Conservation (phyloP, 2,113 vertebrate species). For the Microtus oregoni region DNA sequence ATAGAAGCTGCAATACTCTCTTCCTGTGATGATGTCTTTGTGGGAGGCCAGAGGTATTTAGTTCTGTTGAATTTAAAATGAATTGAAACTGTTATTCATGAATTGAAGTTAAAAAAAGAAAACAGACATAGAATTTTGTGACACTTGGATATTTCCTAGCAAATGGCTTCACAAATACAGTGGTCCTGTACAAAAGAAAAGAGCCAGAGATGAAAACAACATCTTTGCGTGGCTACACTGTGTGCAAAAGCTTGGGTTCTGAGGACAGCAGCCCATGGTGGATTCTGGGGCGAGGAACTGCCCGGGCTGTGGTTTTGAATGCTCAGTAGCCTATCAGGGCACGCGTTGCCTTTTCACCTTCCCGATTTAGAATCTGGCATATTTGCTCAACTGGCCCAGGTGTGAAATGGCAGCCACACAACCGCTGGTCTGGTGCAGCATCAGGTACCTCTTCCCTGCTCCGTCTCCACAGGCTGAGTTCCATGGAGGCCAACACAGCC, state of each 20-base stretch:
- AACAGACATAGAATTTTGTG: conserved; percentile 51
- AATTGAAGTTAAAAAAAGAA: conserved; percentile 72
- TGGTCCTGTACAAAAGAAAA: background rate
- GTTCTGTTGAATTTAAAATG: conserved; percentile 67
- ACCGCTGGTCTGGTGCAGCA: conserved; percentile 39
- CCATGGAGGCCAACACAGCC: conserved; percentile 10
- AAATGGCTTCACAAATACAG: conserved; percentile 50
- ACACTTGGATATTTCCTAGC: conserved; percentile 50
- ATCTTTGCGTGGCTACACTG: background rate
- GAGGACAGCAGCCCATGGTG: background rate
- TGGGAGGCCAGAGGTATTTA: conserved; percentile 24
- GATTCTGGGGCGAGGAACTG: background rate
- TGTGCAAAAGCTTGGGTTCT: background rate
- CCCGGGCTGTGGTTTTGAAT: conserved; percentile 38
- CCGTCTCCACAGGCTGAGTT: background rate
- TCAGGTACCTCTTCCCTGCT: conserved; percentile 22
- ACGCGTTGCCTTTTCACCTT: background rate
- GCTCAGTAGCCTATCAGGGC: background rate
- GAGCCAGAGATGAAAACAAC: conserved; percentile 32
- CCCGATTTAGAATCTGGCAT: conserved; percentile 41
- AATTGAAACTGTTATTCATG: conserved; percentile 66
- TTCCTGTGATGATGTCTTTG: conserved; percentile 51
- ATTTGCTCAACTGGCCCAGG: conserved; percentile 35
- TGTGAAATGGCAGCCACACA: background rate
- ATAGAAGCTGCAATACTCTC: conserved; percentile 58